Percentiles rank a stretch among this genome's conserved stretches.
These are phyloP conservation scores for Odontomachus brunneus DNA, from an alignment of 1,140 invertebrate species.

Conservation along the genomic window DNA sequence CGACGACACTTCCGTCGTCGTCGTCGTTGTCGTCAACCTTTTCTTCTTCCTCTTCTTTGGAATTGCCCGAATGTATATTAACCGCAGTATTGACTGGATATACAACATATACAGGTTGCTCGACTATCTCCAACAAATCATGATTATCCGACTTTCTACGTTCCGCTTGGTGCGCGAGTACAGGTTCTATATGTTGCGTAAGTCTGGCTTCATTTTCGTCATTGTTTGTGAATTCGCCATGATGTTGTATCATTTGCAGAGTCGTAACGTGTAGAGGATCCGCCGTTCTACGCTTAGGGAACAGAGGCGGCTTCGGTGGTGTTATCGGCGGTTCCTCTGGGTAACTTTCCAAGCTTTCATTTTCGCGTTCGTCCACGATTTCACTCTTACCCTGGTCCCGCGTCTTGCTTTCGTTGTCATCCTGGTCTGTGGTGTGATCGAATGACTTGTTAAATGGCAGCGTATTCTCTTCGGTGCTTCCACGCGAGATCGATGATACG, in stretches of 20 bases:
- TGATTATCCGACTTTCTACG: constrained; percentile 67
- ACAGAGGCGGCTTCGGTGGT: constrained; percentile 82
- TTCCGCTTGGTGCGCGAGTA: constrained; percentile 54
- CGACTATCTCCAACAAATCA: constrained; percentile 71
- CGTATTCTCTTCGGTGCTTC: constrained; percentile 26
- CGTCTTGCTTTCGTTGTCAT: constrained; percentile 73
- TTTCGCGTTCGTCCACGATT: not conserved
- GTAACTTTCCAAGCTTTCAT: constrained; percentile 76
- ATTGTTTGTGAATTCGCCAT: constrained; percentile 70
- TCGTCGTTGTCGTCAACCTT: too few species aligned
- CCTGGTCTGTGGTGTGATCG: constrained; percentile 70
- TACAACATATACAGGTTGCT: constrained; percentile 87
- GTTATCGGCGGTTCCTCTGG: constrained; percentile 83
- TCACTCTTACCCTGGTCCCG: constrained; percentile 14
- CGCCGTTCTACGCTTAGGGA: constrained; percentile 78
- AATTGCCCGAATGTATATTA: constrained; percentile 84
- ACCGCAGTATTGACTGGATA: constrained; percentile 87
- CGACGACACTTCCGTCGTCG: constrained; percentile 85
- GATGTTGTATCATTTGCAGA: constrained; percentile 88
- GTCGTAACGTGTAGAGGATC: constrained; percentile 83
- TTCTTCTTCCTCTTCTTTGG: constrained; percentile 82
- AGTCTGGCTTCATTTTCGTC: constrained; percentile 2
- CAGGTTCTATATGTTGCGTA: not conserved
- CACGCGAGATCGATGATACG: constrained; percentile 24
- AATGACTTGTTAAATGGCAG: constrained; percentile 31